Base-by-base conservation (phyloP, 2,888 invertebrate genomes). In the Tenthredo distinguenda region DNA sequence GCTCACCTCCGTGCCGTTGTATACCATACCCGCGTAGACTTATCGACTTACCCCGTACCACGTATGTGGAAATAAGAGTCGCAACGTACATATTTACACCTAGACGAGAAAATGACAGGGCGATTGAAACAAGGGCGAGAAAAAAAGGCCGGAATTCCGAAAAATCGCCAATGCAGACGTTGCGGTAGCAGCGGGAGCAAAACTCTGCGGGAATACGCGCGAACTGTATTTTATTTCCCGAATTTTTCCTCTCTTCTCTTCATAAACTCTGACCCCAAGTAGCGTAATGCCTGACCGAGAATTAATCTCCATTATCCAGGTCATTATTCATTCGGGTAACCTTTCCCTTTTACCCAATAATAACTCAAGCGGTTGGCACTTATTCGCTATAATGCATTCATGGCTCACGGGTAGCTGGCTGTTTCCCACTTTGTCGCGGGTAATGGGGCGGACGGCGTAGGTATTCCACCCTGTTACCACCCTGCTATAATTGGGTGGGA, bases 371-470 rank as follows among this genome's bases (percentile, higher is more conserved):
- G 86, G 47, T 84, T 85, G 85, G 87, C 87, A 87, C 87, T 87
- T 87, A 87, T 87, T 85, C 87, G 86, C 84, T 84, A 86, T 87
- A 87, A 86, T 84, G 87, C 85, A 87, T 87, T 87, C 86, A 87
- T 87, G 87, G 86, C 84, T 79, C 84, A 85, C 84, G 85, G 79
- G 84, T 83, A 84, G 85, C 65, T 85, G 85, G 68, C 85, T 85
- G 86, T 87, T 86, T 84, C 85, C 87, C 86, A 85, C 72, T 72
- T 86, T 76, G 84, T 84, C 83, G 85, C 65, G 85, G 87, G 81
- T 87, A 87, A 87, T 87, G 87, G 86, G 62, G 79, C 87, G 87
- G 68, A 37, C 79, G 40, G 31, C 82, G 82, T 68, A 83, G 68
- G 68, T 68, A 83, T 47, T 31, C 82, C 82, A 65, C 82, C 65